Base-by-base conservation (phyloP, 2,113 vertebrate species). In the Ifrita kowaldi region DNA sequence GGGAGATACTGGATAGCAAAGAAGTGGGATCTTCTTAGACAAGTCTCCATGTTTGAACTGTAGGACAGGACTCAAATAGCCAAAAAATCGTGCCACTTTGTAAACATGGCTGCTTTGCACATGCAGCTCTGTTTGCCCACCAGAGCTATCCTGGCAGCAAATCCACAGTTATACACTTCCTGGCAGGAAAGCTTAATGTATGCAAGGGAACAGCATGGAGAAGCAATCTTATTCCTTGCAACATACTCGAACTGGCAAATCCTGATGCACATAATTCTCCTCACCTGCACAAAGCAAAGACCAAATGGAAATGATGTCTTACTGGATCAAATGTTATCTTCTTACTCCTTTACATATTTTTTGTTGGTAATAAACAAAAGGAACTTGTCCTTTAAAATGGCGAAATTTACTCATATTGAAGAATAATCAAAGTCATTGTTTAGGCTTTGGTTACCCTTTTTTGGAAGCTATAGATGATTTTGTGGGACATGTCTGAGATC, bases 71-170 rank as follows among this genome's bases (percentile, higher is more conserved):
- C 7, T 84, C 59, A 42, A 74, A 42, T 17, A 49, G 11, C 10
- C 28, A 49, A 75, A 82, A 77, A 24, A 28, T 17, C 0, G 0
- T 82, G 22, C 41, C 26, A 32, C 11, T 67, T 65, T 14, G 7
- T 82, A 33, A 16, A 16, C 4, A 7, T 0, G 22, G 11, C 52
- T 65, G 41, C 39, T 88, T 60, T 82, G 30, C 49, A 35, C 7
- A 4, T 32, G 22, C 33, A 60, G 19, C 39, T 92, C 39, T 47
- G 4, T 33, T 85, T 91, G 57, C 33, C 13, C 13, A 47, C 18
- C 35, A 22, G 47, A 62, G 32, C 17, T 8, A 16, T 49, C 3
- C 33, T 64, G 67, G 26, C 11, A 46, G 30, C 42, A 79, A 19
- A 68, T 73, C 60, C 50, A 33, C 12, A 55, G 17, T 42, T 84